Evolutionary conservation across 2,797 vertebrate species (phyloP).

Genomic region (Parambassis ranga): DNA sequence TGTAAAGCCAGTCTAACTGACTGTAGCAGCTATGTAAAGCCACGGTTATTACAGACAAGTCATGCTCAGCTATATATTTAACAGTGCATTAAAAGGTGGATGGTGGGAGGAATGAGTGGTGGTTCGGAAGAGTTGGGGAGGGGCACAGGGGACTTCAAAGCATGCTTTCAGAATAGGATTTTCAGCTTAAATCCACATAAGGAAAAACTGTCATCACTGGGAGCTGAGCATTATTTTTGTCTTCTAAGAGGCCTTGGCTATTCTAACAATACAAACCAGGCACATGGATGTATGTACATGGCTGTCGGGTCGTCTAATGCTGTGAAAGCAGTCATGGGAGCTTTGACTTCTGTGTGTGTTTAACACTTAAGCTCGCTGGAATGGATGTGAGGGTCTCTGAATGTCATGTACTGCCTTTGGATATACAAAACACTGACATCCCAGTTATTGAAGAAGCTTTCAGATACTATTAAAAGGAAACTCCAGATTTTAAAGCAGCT

Average conservation of each 20-base stretch:
- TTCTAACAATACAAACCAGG: slow-evolving; percentile 63
- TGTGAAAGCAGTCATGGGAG: slow-evolving; percentile 37
- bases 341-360: slow-evolving; percentile 35
- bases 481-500: too few species aligned
- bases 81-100: slow-evolving; percentile 67
- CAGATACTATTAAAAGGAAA: not conserved
- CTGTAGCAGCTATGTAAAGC: slow-evolving; percentile 60
- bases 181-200: slow-evolving; percentile 78
- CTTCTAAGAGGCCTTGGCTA: slow-evolving; percentile 52
- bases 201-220: slow-evolving; percentile 72
- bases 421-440: not conserved
- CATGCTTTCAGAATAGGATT: slow-evolving; percentile 76
- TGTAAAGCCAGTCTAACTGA: slow-evolving; percentile 58
- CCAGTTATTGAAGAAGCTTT: not conserved
- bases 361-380: slow-evolving; percentile 21
- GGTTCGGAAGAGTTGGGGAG: slow-evolving; percentile 38
- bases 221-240: slow-evolving; percentile 63
- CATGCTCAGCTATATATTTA: slow-evolving; percentile 79
- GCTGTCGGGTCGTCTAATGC: slow-evolving; percentile 32
- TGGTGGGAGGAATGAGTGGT: slow-evolving; percentile 25
- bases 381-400: slow-evolving; percentile 16
- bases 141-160: slow-evolving; percentile 74
- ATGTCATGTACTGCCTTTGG: slow-evolving; percentile 12
- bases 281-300: slow-evolving; percentile 34
- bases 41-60: slow-evolving; percentile 72